Conservation (phyloP, 2,888 invertebrate genomes). For the Melanargia galathea region DNA sequence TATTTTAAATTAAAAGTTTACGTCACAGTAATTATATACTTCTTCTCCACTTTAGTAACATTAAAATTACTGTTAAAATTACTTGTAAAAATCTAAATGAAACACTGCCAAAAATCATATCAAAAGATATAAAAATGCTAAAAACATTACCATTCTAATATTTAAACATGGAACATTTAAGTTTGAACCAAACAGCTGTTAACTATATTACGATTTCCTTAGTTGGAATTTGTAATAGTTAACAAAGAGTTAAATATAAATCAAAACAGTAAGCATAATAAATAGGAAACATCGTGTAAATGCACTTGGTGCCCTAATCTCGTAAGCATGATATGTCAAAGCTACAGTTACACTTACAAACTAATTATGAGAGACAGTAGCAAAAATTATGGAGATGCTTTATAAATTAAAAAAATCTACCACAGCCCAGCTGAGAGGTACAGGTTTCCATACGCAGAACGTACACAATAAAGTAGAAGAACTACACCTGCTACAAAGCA, state of each 20-base stretch:
- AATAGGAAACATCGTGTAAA: slow-evolving; percentile 22
- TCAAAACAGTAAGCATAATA: slow-evolving; percentile 1
- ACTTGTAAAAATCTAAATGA: too few relatives aligned
- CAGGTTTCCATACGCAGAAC: too few relatives aligned
- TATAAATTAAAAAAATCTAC: neutral
- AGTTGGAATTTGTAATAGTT: neutral
- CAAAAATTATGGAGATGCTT: neutral
- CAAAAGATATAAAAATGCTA: neutral
- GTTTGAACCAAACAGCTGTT: neutral
- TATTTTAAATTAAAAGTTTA: too few relatives aligned
- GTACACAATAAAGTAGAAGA: too few relatives aligned
- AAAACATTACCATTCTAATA: neutral
- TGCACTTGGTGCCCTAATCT: slow-evolving; percentile 38
- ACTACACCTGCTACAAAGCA: too few relatives aligned
- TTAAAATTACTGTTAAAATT: too few relatives aligned
- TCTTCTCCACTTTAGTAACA: too few relatives aligned
- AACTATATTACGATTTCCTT: too few relatives aligned
- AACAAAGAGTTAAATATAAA: neutral
- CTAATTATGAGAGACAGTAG: slow-evolving; percentile 22
- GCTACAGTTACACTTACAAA: slow-evolving; percentile 42
- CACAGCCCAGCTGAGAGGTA: too few relatives aligned
- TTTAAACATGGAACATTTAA: neutral
- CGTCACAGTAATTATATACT: too few relatives aligned
- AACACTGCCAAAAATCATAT: too few relatives aligned
- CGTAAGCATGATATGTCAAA: slow-evolving; percentile 31